Evolutionary conservation across 2,797 vertebrate species (phyloP), one percentile per base, ranked within the genome.

Genomic region (Tadarida brasiliensis): DNA sequence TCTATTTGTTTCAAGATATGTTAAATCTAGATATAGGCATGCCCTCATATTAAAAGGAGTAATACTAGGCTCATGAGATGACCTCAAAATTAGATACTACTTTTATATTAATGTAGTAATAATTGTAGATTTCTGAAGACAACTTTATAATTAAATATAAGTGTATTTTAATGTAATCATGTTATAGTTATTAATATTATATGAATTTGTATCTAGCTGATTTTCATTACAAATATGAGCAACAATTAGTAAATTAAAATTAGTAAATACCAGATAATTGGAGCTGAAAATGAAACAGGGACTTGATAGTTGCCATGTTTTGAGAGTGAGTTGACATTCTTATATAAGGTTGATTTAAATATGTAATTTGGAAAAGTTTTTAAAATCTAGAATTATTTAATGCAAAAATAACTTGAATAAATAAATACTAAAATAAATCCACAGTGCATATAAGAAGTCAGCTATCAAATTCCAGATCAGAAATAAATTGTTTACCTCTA

Each of bases 71-170:
- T 87, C n/a, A 87, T 51, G 67, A 87, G 35, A 30, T 74, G 24
- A 67, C 15, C 26, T 65, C 61, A 77, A 67, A 39, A 56, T 68
- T 76, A 74, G 30, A 61, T 77, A 49, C 56, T 30, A 56, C 39
- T 68, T 76, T 91, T 87, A 59, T 16, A 81, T 57, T 87, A 74
- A 68, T 59, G 11, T 86, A 9, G 10, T 67, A 61, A 57, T 59
- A 73, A 82, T 39, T 82, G 2, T n/a, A 22, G 3, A 59, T 91
- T 87, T 82, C 11, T 2, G 17, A n/a, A 87, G 35, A 82, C 14
- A 95, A 67, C 35, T 76, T 57, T 76, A 47, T 73, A 73, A 91
- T 81, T 71, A 81, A 73, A 17, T 16, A 67, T 67, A 81, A 81
- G 49, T 39, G 22, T 24, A 65, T 51, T 90, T 80, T 74, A 81